These are phyloP conservation scores for Bubo scandiacus DNA, from an alignment of 2,113 vertebrate genomes.

Conservation along the genomic window DNA sequence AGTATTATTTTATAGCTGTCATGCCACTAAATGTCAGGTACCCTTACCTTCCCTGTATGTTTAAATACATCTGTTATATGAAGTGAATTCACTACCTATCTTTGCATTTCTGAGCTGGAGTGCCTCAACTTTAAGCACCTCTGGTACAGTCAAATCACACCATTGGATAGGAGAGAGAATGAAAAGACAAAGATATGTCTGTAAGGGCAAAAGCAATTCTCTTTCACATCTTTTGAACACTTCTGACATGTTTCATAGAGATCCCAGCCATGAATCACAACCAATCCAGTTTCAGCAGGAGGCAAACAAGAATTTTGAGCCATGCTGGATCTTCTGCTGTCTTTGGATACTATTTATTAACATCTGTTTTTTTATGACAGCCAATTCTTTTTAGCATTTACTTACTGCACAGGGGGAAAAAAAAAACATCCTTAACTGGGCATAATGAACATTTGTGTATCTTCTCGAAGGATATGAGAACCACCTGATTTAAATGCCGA, in stretches of 20 bases:
- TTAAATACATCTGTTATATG: neutral
- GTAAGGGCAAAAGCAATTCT: neutral
- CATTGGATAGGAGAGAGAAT: rapidly evolving
- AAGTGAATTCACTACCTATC: rapidly evolving
- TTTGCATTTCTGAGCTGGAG: neutral
- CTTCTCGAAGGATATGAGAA: neutral
- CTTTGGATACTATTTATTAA: neutral
- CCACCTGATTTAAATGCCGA: neutral
- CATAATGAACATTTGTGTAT: neutral
- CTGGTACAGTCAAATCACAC: neutral
- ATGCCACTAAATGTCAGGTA: neutral
- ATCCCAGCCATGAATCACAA: neutral
- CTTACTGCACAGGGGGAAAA: neutral
- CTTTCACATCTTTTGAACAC: neutral
- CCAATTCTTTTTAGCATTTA: neutral
- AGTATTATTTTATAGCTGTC: neutral
- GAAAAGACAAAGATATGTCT: neutral
- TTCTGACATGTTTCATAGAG: neutral
- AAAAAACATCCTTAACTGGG: neutral
- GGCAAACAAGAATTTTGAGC: neutral
- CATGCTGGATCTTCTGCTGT: neutral
- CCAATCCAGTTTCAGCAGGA: neutral
- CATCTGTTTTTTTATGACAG: neutral
- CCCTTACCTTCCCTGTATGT: neutral
- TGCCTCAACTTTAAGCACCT: neutral